Evolutionary conservation across 2,797 vertebrate species (phyloP), one percentile per base, ranked within the genome.

Genomic region (Macrochelys suwanniensis): DNA sequence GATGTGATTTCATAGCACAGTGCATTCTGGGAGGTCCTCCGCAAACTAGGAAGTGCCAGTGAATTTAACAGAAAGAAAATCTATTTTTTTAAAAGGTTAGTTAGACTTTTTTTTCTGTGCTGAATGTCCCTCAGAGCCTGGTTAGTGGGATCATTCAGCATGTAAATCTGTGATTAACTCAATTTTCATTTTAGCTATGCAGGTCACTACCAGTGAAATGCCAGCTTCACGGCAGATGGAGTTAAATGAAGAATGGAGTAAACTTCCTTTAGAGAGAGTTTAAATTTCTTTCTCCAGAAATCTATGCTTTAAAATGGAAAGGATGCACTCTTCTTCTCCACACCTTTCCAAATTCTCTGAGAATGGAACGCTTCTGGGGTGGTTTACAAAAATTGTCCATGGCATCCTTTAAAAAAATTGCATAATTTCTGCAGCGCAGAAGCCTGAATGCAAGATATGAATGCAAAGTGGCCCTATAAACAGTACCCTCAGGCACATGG

Each of bases 151-250:
- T 81, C 82, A 78, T 88, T 82, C 28, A 84, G 12, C 86, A 83
- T 57, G 51, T 49, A 82, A 87, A 50, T 16, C 1, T 91, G 31
- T n/a, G 2, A 17, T 10, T 84, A 56, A 33, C 5, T 42, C 37
- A 37, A 77, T 71, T 21, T 82, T 61, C 13, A 19, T 82, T 16
- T 42, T 57, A 47, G 6, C 59, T 47, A 82, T 56, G 3, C 81
- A 91, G 84, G 19, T 87, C 31, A 92, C 3, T 2, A 1, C 65
- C 91, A 80, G 54, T 51, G 92, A 92, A 89, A n/a, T 65, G 61
- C 83, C 87, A 95, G 50, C 92, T 86, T 28, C 33, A 80, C 42
- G 82, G 85, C 87, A 96, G 23, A 5, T 57, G 86, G 91, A 90
- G 7, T 54, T 33, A 65, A 31, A 81, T 87, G 16, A 89, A 82